Evolutionary conservation across 2,888 invertebrate species (phyloP).

Genomic region (Arrhopalites spinosus): DNA sequence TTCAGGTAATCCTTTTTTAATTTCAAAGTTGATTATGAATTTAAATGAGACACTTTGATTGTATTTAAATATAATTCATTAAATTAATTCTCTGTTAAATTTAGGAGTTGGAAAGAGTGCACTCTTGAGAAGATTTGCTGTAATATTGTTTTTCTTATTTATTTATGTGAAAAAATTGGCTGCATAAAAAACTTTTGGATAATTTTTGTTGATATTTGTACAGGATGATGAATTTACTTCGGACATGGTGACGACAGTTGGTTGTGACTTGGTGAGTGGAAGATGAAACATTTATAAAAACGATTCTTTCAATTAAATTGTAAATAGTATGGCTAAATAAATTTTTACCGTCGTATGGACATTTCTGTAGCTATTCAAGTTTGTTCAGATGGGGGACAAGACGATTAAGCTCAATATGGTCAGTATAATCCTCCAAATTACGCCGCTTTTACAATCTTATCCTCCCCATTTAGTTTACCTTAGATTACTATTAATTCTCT

Average conservation of each 20-base stretch:
- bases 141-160: too few species aligned
- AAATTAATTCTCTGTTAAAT: neutral
- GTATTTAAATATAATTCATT: too few species aligned
- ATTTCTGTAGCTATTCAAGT: conserved; percentile 44
- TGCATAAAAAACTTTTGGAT: too few species aligned
- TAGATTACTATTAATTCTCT: too few species aligned
- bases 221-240: conserved; percentile 36
- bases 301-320: neutral
- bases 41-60: too few species aligned
- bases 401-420: conserved; percentile 50
- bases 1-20: conserved; percentile 62
- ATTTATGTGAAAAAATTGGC: too few species aligned
- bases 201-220: too few species aligned
- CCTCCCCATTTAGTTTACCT: too few species aligned
- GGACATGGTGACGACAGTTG: conserved; percentile 35
- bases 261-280: conserved; percentile 40
- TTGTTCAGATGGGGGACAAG: conserved; percentile 51
- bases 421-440: conserved; percentile 7
- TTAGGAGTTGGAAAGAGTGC: conserved; percentile 46
- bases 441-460: too few species aligned
- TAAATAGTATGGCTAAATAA: neutral
- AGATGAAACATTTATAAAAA: too few species aligned
- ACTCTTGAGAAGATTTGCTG: conserved; percentile 41
- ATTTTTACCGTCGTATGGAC: neutral
- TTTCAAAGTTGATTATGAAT: too few species aligned